These are phyloP conservation scores for Marmota flaviventris DNA, from an alignment of 2,113 vertebrate species.

Conservation along the genomic window DNA sequence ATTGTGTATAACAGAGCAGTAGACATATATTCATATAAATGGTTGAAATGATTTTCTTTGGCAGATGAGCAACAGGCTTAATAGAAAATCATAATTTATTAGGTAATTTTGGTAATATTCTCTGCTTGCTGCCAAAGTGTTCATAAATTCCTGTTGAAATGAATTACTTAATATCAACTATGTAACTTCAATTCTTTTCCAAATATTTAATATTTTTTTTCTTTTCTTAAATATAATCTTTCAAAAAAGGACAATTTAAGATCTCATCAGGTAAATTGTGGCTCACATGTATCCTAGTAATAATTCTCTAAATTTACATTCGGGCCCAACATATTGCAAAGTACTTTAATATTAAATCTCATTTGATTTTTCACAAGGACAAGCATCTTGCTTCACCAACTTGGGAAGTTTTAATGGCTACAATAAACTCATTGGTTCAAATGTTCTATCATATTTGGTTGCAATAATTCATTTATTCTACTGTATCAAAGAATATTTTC, in stretches of 20 bases:
- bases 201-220: not conserved
- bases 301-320: not conserved
- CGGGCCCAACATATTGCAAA: not conserved
- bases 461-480: constrained; percentile 8
- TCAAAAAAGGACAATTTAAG: constrained; percentile 21
- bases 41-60: constrained; percentile 36
- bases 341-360: not conserved
- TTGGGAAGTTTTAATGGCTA: not conserved
- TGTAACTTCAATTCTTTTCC: not conserved
- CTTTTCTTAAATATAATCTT: not conserved
- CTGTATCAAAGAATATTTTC: not conserved
- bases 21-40: not conserved
- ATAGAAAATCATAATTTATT: constrained; percentile 60
- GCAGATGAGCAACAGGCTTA: constrained; percentile 2
- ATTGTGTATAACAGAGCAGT: not conserved
- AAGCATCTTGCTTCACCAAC: not conserved
- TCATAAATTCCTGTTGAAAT: constrained; percentile 48
- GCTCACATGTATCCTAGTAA: not conserved
- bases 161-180: constrained; percentile 51
- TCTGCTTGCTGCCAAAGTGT: constrained; percentile 43
- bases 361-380: not conserved
- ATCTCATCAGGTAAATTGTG: not conserved
- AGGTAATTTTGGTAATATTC: constrained; percentile 62
- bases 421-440: not conserved
- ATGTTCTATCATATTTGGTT: constrained; percentile 1